Evolutionary conservation across 1,140 invertebrate species (phyloP).

Genomic region (Pseudachorutes palmiensis): DNA sequence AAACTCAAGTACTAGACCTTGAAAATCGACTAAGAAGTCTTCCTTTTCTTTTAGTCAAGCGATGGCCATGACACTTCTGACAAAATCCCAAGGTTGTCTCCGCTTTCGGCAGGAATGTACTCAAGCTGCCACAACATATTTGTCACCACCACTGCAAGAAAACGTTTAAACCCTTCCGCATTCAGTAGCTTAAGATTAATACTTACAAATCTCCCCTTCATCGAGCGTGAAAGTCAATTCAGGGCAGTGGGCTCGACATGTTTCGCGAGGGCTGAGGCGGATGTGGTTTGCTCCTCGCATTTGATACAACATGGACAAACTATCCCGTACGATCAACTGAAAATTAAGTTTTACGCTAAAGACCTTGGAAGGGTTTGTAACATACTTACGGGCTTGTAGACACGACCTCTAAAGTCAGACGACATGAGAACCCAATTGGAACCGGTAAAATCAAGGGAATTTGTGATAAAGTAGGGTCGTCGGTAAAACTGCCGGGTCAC

Average conservation of each 20-base stretch:
- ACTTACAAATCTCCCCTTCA: constrained; percentile 60
- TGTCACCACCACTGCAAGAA: constrained; percentile 58
- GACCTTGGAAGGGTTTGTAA: neutral
- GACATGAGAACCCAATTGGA: constrained; percentile 74
- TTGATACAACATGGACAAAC: constrained; percentile 63
- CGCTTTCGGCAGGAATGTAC: constrained; percentile 57
- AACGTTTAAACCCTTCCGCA: neutral
- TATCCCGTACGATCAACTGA: constrained; percentile 58
- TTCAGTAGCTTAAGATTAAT: neutral
- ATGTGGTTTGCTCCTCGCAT: constrained; percentile 59
- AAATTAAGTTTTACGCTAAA: too few relatives aligned
- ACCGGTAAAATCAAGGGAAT: constrained; percentile 62
- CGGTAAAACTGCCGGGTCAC: constrained; percentile 59
- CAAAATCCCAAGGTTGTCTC: constrained; percentile 64
- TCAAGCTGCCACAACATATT: constrained; percentile 67
- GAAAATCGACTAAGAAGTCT: too few relatives aligned
- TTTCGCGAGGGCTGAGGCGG: constrained; percentile 56
- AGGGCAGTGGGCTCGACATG: constrained; percentile 60
- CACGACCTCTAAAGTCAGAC: constrained; percentile 61
- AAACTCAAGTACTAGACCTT: too few relatives aligned
- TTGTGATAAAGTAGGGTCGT: constrained; percentile 64
- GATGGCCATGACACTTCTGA: constrained; percentile 61
- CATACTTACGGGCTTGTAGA: constrained; percentile 54
- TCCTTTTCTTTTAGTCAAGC: too few relatives aligned
- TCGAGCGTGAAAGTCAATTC: constrained; percentile 55